Evolutionary conservation across 37 sponge, comb jelly and placozoan species (phyloP).

Genomic region (Hormiphora californensis): DNA sequence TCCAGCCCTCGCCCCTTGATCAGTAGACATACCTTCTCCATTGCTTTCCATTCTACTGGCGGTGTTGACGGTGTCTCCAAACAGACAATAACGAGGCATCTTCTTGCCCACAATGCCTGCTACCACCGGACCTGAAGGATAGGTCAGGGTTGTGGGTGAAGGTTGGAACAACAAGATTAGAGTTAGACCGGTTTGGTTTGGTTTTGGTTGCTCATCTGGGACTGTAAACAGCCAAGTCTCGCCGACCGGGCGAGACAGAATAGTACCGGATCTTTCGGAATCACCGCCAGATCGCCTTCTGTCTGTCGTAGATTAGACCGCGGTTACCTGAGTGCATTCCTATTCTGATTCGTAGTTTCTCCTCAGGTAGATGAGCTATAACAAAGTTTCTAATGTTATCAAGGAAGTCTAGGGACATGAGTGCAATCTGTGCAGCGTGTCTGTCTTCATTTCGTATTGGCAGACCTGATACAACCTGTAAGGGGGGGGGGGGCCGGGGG

Average conservation of each 20-base stretch:
- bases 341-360: conserved; percentile 10
- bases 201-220: too few relatives aligned
- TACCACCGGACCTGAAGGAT: conserved; percentile 70
- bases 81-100: conserved; percentile 97
- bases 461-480: conserved; percentile 49
- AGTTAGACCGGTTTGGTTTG: too few relatives aligned
- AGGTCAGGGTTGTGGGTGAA: too few relatives aligned
- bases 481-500: too few relatives aligned
- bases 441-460: conserved; percentile 37
- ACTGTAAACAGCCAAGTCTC: too few relatives aligned
- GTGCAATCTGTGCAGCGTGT: conserved; percentile 53
- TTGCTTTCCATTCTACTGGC: conserved; percentile 87
- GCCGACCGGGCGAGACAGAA: too few relatives aligned
- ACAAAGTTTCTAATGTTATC: neutral
- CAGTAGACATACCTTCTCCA: conserved; percentile 55
- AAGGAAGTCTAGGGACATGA: conserved; percentile 55
- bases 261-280: too few relatives aligned
- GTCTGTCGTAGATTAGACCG: too few relatives aligned
- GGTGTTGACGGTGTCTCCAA: conserved; percentile 95
- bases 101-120: conserved; percentile 87
- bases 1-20: too few relatives aligned
- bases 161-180: too few relatives aligned
- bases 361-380: conserved; percentile 20
- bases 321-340: conserved; percentile 43
- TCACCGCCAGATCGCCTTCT: too few relatives aligned